These are phyloP conservation scores for Clarias laeviceps DNA, from an alignment of 2,797 vertebrate species.

Conservation along the genomic window DNA sequence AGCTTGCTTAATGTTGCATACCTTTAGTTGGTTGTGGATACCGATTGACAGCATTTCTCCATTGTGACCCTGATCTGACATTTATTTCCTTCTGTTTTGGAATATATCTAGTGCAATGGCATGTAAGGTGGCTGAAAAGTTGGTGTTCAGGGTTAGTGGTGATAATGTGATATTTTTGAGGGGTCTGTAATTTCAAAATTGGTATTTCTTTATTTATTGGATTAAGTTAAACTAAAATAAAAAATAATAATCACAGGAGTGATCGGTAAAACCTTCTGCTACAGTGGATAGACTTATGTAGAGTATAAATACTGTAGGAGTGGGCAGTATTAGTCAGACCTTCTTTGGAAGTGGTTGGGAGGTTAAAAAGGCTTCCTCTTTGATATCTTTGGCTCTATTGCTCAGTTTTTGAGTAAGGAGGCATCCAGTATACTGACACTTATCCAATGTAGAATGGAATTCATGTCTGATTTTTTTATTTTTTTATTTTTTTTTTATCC, in stretches of 20 bases:
- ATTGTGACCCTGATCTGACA: background rate
- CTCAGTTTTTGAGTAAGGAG: background rate
- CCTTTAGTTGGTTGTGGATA: background rate
- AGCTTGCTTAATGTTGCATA: background rate
- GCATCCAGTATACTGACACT: background rate
- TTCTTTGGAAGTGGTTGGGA: background rate
- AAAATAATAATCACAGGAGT: background rate
- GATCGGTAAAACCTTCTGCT: background rate
- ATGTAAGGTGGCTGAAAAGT: background rate
- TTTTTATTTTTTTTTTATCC: no score
- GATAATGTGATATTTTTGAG: background rate
- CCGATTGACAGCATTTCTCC: background rate
- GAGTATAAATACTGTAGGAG: background rate
- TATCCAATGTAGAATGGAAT: background rate
- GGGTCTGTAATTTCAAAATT: background rate
- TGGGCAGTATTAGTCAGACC: constrained; percentile 1
- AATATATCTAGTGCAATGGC: background rate
- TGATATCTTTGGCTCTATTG: background rate
- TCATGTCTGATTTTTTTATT: background rate
- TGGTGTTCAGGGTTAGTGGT: background rate
- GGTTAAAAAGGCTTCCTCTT: background rate
- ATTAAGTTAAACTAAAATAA: background rate
- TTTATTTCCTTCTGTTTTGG: background rate
- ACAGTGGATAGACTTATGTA: background rate
- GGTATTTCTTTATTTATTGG: background rate